phyloP scores from a whole-genome alignment of 2,888 invertebrate genomes.

The Drosophila villosipedis region DNA sequence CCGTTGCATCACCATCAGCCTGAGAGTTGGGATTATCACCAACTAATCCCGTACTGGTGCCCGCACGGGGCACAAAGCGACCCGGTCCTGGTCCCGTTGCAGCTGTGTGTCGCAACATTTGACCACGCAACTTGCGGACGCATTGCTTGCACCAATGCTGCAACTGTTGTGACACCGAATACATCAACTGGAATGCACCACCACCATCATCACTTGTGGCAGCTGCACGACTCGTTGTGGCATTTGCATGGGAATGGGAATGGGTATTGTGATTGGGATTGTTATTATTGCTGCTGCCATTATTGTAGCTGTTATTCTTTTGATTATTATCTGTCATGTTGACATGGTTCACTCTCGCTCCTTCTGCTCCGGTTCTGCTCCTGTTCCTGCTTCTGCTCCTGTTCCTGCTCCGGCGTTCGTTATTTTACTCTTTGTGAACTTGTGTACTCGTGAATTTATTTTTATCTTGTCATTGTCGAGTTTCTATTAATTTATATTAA shows the following conservation, averaged over 20 bases:
- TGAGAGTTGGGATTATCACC: background rate
- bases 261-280: constrained; percentile 11
- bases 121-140: constrained; percentile 49
- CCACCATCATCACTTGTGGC: background rate
- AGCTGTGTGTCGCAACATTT: constrained; percentile 65
- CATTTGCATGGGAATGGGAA: background rate
- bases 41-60: constrained; percentile 13
- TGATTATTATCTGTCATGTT: constrained; percentile 65
- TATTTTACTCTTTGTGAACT: constrained; percentile 25
- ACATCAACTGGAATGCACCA: constrained; percentile 2
- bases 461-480: constrained; percentile 1
- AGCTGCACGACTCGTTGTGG: background rate
- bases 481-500: background rate
- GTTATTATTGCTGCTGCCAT: constrained; percentile 25
- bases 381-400: background rate
- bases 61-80: constrained; percentile 22
- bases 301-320: constrained; percentile 32
- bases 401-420: background rate
- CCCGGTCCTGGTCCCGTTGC: constrained; percentile 57
- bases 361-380: background rate
- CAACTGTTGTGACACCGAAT: constrained; percentile 32
- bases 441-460: constrained; percentile 9
- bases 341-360: constrained; percentile 43
- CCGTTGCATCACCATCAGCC: background rate
- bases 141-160: constrained; percentile 47